Base-by-base conservation (phyloP, 2,888 invertebrate species). In the Phortica magna region DNA sequence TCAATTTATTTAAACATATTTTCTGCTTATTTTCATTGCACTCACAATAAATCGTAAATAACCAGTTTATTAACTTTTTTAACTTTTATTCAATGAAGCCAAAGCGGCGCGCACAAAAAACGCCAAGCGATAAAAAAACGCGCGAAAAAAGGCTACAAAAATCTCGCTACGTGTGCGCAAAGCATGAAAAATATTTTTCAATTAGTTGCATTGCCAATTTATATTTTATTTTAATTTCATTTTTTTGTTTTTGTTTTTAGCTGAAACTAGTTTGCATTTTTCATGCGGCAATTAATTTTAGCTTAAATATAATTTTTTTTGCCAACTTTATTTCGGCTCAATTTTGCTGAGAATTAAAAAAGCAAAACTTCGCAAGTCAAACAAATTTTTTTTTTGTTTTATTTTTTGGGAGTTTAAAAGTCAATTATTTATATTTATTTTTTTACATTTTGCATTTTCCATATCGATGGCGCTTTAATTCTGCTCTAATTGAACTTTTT, bases 241-340 rank as follows among this genome's bases (percentile, higher is more conserved):
- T 9, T 17, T 68, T 5, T 68, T 68, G 22, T 31, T 14, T 1
- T n/a, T 55, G 14, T 55, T 55, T 71, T 55, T 42, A n/a, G 14
- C 39, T 53, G 71, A 77, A 86, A 84, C 82, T 41, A 77, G 80
- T 83, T 85, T 75, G 72, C 76, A 42, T 59, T 64, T 39, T 6
- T 42, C 65, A 43, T 76, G 22, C 74, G 65, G 81, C 85, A 85
- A 87, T 85, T 85, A 85, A 84, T 83, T 84, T 87, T 76, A 76
- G 88, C 80, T 83, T 83, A 78, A 83, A 78, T 86, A 85, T 73
- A 81, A 80, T 67, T 55, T 65, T 57, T 67, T 22, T 41, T 19
- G 19, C 65, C 48, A 12, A 12, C 10, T 61, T 61, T 61, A 19
- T 61, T 61, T 61, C 19, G 48, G 48, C 48, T 17, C 19, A 3